Conservation (phyloP, 2,888 invertebrate species). For the Protophormia terraenovae region DNA sequence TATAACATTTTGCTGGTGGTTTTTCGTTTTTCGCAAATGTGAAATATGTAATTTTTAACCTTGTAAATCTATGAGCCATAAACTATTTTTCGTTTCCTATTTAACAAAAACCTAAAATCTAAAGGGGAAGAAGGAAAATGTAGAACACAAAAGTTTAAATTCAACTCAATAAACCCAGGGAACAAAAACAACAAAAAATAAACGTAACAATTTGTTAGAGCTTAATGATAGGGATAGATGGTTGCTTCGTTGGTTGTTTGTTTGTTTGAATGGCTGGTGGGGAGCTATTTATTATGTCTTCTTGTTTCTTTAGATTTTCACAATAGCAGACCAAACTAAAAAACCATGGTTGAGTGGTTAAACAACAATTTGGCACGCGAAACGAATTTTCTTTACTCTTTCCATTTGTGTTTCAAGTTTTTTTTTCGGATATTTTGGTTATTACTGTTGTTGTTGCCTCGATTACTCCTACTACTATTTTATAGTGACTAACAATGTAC, state of each 20-base stretch:
- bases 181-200: slow-evolving; percentile 2
- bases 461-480: slow-evolving; percentile 4
- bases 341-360: slow-evolving; percentile 58
- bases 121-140: background rate
- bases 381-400: slow-evolving; percentile 54
- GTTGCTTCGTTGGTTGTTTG: background rate
- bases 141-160: slow-evolving; percentile 48
- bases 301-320: too few relatives aligned
- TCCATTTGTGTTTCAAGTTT: background rate
- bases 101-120: background rate
- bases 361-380: slow-evolving; percentile 68
- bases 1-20: background rate
- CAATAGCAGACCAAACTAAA: background rate
- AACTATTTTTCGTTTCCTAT: slow-evolving; percentile 8
- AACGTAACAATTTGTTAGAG: slow-evolving; percentile 29
- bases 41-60: slow-evolving; percentile 51
- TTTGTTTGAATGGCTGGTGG: background rate
- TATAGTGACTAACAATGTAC: background rate
- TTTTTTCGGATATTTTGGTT: too few relatives aligned
- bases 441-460: background rate
- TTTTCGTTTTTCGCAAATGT: slow-evolving; percentile 12
- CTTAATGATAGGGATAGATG: background rate
- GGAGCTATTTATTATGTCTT: slow-evolving; percentile 3
- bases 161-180: background rate
- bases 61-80: slow-evolving; percentile 57